Evolutionary conservation across 1,140 invertebrate species (phyloP).

Genomic region (Dryas iulia): DNA sequence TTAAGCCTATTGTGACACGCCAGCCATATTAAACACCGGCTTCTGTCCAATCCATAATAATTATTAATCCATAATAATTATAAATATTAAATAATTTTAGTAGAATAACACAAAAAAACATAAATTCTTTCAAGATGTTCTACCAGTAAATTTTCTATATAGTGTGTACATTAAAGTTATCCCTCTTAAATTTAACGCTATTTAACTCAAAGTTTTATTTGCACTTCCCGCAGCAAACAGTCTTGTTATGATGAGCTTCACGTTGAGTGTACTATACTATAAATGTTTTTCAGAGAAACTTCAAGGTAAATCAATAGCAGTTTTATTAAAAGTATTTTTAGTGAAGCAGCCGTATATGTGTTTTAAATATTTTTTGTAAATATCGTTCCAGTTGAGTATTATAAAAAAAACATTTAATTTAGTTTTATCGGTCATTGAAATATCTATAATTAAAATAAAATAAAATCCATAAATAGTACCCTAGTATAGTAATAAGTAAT

Average conservation of each 20-base stretch:
- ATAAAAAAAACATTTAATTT: too few species aligned
- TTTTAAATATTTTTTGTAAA: too few species aligned
- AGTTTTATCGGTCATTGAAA: too few species aligned
- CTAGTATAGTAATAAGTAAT: too few species aligned
- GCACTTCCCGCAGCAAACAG: conserved; percentile 4
- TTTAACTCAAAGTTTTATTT: conserved; percentile 13
- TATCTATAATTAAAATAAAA: too few species aligned
- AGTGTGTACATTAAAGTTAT: background rate
- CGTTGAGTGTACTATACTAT: background rate
- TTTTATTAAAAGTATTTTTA: background rate
- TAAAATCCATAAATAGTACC: too few species aligned
- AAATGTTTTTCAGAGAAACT: background rate
- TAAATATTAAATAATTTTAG: background rate
- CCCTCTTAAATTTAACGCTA: background rate
- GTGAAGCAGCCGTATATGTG: too few species aligned
- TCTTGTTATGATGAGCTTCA: conserved; percentile 13
- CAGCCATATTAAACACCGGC: too few species aligned
- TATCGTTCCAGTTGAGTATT: background rate
- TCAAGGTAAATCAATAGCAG: background rate
- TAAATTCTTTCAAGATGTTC: too few species aligned
- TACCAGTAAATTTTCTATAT: background rate
- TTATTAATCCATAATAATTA: background rate
- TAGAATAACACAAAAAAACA: too few species aligned
- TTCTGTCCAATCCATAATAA: too few species aligned
- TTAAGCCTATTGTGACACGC: too few species aligned